Base-by-base conservation (phyloP, 2,888 invertebrate species). In the Platycnemis pennipes region DNA sequence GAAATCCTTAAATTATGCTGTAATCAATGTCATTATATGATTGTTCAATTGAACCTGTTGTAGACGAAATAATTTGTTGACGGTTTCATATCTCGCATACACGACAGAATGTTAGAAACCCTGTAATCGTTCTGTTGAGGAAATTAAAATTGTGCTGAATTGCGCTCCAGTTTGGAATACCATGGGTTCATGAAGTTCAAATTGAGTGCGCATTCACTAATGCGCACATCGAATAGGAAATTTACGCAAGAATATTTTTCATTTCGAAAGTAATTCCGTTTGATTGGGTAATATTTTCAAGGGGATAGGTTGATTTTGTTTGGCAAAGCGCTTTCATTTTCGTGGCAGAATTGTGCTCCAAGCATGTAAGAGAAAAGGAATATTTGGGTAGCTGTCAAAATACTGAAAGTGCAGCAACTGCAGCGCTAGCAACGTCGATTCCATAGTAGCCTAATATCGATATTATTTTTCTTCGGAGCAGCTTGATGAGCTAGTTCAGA, bases 391-490 rank as follows among this genome's bases (percentile, higher is more conserved):
- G 44, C 63, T 63, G 63, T 63, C 77, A 53, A 44, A 44, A 42
- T 44, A n/a, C n/a, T 1, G 44, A 37, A 63, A 91, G 63, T 91
- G 91, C n/a, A 91, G 91, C 91, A 91, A 91, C 91, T 16, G n/a
- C 91, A 91, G 91, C 91, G 91, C 91, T 91, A 69, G 31, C 88
- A 31, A 91, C 63, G 56, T 91, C 63, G n/a, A 63, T 63, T 63
- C 37, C 44, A 37, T 44, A 45, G 63, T 56, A 91, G n/a, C 44
- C 44, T 53, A 63, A 69, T 69, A 91, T 91, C 91, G 91, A 91
- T 91, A 69, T 69, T 91, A 69, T 91, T 63, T 69, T 63, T 69
- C 91, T 63, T 91, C 56, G 56, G 91, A 63, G 63, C 63, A 45
- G 69, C 45, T 91, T 69, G n/a, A 45, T 45, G 63, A 91, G n/a